Evolutionary conservation across 1,140 invertebrate species (phyloP).

Genomic region (Aplysia californica): DNA sequence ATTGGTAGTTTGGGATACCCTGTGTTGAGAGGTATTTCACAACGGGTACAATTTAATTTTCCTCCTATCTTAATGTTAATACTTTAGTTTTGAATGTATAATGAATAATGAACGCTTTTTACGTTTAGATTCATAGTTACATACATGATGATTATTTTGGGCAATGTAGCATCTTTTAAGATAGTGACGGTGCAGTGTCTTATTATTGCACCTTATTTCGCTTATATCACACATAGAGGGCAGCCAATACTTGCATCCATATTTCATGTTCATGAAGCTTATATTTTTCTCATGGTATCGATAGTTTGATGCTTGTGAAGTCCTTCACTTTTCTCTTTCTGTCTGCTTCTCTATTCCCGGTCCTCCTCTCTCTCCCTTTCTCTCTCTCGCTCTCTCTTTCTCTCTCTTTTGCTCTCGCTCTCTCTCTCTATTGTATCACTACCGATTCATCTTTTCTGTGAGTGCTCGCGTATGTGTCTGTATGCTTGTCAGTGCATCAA

Average conservation of each 20-base stretch:
- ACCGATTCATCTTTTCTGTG: not conserved
- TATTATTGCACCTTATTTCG: not conserved
- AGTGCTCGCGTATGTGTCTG: too few species aligned
- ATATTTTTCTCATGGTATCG: not conserved
- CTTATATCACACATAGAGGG: not conserved
- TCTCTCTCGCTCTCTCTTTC: not conserved
- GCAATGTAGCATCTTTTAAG: not conserved
- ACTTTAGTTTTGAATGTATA: too few species aligned
- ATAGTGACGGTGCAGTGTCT: not conserved
- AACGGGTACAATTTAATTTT: too few species aligned
- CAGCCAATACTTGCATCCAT: too few species aligned
- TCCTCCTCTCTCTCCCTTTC: not conserved
- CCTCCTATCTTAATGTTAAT: too few species aligned
- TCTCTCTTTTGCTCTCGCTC: not conserved
- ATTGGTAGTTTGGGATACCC: too few species aligned
- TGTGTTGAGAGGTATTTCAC: too few species aligned
- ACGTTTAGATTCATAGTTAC: too few species aligned
- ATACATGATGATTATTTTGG: too few species aligned
- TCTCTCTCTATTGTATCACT: not conserved
- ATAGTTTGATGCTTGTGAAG: not conserved
- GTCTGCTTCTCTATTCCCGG: not conserved
- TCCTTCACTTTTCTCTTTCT: not conserved
- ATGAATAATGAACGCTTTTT: too few species aligned
- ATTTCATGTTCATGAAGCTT: not conserved
- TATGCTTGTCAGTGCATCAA: too few species aligned